Conservation (phyloP, 2,113 vertebrate species). For the Passer montanus region DNA sequence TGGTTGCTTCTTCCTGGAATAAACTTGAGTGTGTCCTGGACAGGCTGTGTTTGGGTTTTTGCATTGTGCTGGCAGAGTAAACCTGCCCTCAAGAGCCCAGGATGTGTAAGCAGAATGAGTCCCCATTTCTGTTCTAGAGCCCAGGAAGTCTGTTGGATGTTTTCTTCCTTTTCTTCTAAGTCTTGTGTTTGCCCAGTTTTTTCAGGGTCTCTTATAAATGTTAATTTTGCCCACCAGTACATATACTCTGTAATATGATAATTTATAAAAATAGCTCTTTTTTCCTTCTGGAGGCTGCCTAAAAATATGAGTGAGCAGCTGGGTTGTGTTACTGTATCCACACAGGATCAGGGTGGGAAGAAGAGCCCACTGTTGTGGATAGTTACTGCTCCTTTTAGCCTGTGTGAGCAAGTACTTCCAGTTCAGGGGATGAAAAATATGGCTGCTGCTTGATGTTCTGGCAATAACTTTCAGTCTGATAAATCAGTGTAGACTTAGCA, state of each 20-base stretch:
- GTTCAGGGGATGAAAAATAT: not conserved
- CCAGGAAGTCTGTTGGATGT: not conserved
- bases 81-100: not conserved
- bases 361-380: not conserved
- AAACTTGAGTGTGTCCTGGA: not conserved
- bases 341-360: not conserved
- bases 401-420: not conserved
- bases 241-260: not conserved
- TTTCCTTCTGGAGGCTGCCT: not conserved
- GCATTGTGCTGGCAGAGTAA: not conserved
- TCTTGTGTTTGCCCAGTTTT: not conserved
- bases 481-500: not conserved
- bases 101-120: not conserved
- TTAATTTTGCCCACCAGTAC: not conserved
- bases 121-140: not conserved
- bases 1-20: not conserved
- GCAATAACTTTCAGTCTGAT: not conserved
- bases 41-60: not conserved
- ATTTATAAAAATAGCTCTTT: not conserved
- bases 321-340: not conserved
- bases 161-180: not conserved
- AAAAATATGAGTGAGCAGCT: not conserved
- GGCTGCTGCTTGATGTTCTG: not conserved
- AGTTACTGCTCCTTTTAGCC: not conserved
- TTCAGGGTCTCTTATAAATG: not conserved